phyloP scores from a whole-genome alignment of 37 sponge, comb jelly and placozoan species.

The Diacarnus erythraeanus region DNA sequence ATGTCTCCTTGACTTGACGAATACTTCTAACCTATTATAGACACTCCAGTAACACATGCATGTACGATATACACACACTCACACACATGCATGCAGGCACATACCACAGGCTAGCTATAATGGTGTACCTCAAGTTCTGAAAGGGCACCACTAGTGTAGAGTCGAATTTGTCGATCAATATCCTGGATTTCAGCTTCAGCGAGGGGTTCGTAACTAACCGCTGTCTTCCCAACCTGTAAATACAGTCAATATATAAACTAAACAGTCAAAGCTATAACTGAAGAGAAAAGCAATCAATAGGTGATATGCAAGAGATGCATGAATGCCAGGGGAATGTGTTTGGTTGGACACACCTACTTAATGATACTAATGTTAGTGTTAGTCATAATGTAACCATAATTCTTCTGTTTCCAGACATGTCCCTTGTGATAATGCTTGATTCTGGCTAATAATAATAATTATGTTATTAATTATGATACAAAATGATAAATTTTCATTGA shows the following conservation, averaged over 20 bases:
- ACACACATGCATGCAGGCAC: not conserved
- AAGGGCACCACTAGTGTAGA: conserved; percentile 67
- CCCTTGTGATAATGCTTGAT: too few species aligned
- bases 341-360: too few species aligned
- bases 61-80: too few species aligned
- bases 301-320: not conserved
- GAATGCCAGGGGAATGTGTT: too few species aligned
- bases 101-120: not conserved
- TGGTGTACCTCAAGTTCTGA: conserved; percentile 68
- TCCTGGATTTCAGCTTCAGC: conserved; percentile 77
- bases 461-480: too few species aligned
- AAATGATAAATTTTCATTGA: too few species aligned
- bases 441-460: too few species aligned
- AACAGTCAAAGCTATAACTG: not conserved
- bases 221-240: conserved; percentile 33
- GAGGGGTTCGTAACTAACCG: conserved; percentile 83
- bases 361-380: too few species aligned
- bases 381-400: too few species aligned
- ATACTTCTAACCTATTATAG: conserved; percentile 69
- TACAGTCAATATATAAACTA: conserved; percentile 1
- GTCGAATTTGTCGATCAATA: conserved; percentile 63
- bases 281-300: not conserved
- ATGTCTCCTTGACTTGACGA: conserved; percentile 75
- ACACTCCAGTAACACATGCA: too few species aligned
- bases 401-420: too few species aligned